Percentiles rank a stretch among this genome's conserved stretches.
These are phyloP conservation scores for Bombus cullumanus DNA, from an alignment of 1,140 invertebrate species.

Conservation along the genomic window DNA sequence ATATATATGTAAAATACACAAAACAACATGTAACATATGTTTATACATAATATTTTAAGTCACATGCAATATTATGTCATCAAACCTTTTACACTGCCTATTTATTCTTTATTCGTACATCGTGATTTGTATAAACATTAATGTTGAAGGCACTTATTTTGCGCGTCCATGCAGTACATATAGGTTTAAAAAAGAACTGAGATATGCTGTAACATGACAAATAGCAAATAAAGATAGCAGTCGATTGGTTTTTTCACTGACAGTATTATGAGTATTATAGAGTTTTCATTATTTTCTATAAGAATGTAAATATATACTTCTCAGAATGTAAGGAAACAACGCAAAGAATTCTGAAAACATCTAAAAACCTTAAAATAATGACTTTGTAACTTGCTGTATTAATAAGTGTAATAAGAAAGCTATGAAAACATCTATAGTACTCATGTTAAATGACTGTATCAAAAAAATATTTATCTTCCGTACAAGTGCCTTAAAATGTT, in stretches of 20 bases:
- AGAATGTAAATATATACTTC: not conserved
- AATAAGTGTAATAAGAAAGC: not conserved
- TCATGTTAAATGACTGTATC: constrained; percentile 52
- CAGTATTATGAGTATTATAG: constrained; percentile 68
- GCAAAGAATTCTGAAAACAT: not conserved
- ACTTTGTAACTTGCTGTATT: not conserved
- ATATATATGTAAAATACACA: constrained; percentile 37
- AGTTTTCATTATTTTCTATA: constrained; percentile 46
- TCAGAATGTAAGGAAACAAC: constrained; percentile 19
- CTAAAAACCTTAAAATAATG: not conserved
- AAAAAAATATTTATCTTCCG: constrained; percentile 62
- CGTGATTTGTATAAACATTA: constrained; percentile 40
- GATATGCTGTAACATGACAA: constrained; percentile 46
- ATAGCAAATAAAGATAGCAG: constrained; percentile 34
- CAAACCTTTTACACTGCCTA: constrained; percentile 70
- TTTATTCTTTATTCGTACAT: constrained; percentile 58
- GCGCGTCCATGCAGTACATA: not conserved
- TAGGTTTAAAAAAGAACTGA: constrained; percentile 2
- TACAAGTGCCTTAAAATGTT: constrained; percentile 74
- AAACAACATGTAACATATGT: constrained; percentile 41
- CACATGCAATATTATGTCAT: constrained; percentile 47
- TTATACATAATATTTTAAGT: constrained; percentile 55
- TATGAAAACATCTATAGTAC: constrained; percentile 50
- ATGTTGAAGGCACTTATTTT: constrained; percentile 42
- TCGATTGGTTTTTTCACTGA: constrained; percentile 37